Conservation (phyloP, 1,140 invertebrate species). For the Mylabris phalerata region DNA sequence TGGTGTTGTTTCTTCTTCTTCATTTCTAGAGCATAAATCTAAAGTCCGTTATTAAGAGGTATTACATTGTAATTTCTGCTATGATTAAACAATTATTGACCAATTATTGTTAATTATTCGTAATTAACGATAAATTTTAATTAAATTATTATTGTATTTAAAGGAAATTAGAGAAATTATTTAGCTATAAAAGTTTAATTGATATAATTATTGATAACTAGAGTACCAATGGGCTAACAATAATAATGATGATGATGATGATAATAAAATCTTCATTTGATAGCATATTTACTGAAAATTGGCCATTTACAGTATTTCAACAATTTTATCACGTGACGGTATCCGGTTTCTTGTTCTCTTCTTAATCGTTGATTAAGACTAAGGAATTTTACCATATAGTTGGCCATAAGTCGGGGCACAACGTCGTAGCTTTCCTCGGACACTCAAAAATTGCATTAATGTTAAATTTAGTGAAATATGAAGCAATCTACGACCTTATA, state of each 20-base stretch:
- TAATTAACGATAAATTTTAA: not conserved
- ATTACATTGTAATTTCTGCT: not conserved
- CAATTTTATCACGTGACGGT: slow-evolving; percentile 3
- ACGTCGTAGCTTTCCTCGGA: not conserved
- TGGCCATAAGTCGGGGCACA: not conserved
- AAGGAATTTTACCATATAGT: too few species aligned
- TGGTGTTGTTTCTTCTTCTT: too few species aligned
- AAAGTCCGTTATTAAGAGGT: too few species aligned
- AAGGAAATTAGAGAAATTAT: not conserved
- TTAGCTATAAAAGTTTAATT: not conserved
- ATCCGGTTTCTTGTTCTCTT: slow-evolving; percentile 4
- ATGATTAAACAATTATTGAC: not conserved
- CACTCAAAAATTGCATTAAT: not conserved
- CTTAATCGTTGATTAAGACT: too few species aligned
- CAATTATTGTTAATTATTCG: not conserved
- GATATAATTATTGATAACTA: too few species aligned
- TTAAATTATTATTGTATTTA: not conserved
- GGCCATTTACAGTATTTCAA: not conserved
- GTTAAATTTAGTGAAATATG: not conserved
- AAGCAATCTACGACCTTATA: too few species aligned
- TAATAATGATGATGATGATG: too few species aligned
- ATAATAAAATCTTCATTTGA: too few species aligned
- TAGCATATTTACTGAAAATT: too few species aligned
- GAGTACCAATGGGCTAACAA: too few species aligned
- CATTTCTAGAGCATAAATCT: too few species aligned